Evolutionary conservation across 1,140 invertebrate species (phyloP).

Genomic region (Himalopsyche phryganea): DNA sequence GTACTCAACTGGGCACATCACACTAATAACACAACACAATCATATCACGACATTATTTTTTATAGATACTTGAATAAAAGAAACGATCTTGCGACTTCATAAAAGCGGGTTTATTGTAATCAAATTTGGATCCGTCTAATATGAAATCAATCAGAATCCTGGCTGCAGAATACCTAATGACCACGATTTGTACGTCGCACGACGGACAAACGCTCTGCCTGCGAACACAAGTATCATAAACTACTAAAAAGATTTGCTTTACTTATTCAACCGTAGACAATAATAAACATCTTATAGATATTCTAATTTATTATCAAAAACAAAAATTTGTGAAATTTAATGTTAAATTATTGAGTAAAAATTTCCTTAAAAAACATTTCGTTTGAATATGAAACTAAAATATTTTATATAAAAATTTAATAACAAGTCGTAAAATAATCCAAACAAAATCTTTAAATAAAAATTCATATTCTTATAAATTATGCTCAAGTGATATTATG

Average conservation of each 20-base stretch:
- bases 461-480: too few relatives aligned
- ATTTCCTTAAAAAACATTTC: too few relatives aligned
- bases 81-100: conserved; percentile 5
- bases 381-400: too few relatives aligned
- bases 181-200: conserved; percentile 16
- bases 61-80: conserved; percentile 18
- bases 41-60: conserved; percentile 22
- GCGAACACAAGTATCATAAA: conserved; percentile 11
- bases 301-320: neutral
- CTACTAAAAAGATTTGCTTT: conserved; percentile 6
- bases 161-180: neutral
- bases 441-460: too few relatives aligned
- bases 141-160: too few relatives aligned
- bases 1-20: conserved; percentile 18
- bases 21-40: conserved; percentile 24
- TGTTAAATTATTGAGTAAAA: too few relatives aligned
- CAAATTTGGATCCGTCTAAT: neutral
- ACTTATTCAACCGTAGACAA: conserved; percentile 7
- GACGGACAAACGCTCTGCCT: conserved; percentile 14
- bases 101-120: conserved; percentile 7
- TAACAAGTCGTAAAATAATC: too few relatives aligned
- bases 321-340: too few relatives aligned
- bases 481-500: too few relatives aligned
- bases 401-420: too few relatives aligned
- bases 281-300: neutral